phyloP scores from a whole-genome alignment of 2,113 vertebrate species.

The Pygoscelis adeliae region DNA sequence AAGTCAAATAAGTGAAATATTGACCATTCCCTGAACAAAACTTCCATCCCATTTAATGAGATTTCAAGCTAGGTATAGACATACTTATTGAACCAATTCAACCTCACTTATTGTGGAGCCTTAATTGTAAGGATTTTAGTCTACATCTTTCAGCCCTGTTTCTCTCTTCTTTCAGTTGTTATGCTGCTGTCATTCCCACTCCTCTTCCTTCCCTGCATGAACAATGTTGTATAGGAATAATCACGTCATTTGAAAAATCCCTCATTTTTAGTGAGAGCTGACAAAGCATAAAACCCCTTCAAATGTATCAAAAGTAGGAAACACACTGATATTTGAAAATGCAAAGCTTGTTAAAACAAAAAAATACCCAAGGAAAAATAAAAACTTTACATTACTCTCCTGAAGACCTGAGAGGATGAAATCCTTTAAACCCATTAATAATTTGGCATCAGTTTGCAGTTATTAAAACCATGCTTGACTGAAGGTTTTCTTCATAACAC shows the following conservation, averaged over 20 bases:
- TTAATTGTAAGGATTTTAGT: background rate
- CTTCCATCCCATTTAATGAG: background rate
- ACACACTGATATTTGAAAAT: background rate
- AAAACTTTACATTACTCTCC: background rate
- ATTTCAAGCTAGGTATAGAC: background rate
- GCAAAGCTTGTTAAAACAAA: background rate
- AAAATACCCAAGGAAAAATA: background rate
- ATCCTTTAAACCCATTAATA: constrained; percentile 25
- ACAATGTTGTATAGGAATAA: background rate
- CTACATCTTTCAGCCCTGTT: background rate
- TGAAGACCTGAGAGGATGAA: background rate
- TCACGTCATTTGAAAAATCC: background rate
- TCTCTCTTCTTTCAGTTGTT: background rate
- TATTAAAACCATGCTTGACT: background rate
- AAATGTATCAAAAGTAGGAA: background rate
- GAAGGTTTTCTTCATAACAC: background rate
- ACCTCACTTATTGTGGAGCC: background rate
- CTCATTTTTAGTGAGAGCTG: background rate
- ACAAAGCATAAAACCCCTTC: background rate
- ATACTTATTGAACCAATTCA: background rate
- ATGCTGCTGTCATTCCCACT: background rate
- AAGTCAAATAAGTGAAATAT: background rate
- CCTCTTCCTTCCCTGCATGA: background rate
- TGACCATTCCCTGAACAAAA: background rate
- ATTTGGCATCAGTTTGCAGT: constrained; percentile 5